phyloP scores from a whole-genome alignment of 2,888 invertebrate genomes.

The Deilephila elpenor region DNA sequence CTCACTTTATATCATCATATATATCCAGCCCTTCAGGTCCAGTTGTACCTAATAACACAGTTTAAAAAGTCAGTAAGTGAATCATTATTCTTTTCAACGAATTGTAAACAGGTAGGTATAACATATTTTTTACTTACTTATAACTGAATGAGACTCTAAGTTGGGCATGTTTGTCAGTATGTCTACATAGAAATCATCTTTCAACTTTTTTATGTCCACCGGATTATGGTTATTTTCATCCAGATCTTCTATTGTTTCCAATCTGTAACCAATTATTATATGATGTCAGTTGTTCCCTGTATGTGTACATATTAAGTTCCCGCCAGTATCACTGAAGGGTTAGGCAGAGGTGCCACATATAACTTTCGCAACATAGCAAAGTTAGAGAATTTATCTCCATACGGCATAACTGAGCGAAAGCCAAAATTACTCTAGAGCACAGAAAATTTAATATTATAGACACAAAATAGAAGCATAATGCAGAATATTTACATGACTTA shows the following conservation, averaged over 20 bases:
- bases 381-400: too few relatives aligned
- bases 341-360: too few relatives aligned
- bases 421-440: too few relatives aligned
- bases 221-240: conserved; percentile 52
- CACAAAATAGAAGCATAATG: too few relatives aligned
- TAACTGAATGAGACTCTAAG: conserved; percentile 63
- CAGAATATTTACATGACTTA: too few relatives aligned
- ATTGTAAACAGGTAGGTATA: too few relatives aligned
- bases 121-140: conserved; percentile 52
- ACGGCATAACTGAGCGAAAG: too few relatives aligned
- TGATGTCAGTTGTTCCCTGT: background rate
- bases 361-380: too few relatives aligned
- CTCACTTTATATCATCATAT: conserved; percentile 64
- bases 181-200: conserved; percentile 76
- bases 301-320: background rate
- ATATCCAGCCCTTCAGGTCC: conserved; percentile 63
- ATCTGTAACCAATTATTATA: conserved; percentile 50
- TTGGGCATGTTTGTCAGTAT: conserved; percentile 69
- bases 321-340: too few relatives aligned
- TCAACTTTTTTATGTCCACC: conserved; percentile 65
- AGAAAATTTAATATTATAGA: too few relatives aligned
- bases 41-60: conserved; percentile 52
- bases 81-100: background rate
- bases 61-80: background rate
- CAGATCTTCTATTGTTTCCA: conserved; percentile 63